Base-by-base conservation (phyloP, 2,113 vertebrate genomes). In the Pedionomus torquatus region DNA sequence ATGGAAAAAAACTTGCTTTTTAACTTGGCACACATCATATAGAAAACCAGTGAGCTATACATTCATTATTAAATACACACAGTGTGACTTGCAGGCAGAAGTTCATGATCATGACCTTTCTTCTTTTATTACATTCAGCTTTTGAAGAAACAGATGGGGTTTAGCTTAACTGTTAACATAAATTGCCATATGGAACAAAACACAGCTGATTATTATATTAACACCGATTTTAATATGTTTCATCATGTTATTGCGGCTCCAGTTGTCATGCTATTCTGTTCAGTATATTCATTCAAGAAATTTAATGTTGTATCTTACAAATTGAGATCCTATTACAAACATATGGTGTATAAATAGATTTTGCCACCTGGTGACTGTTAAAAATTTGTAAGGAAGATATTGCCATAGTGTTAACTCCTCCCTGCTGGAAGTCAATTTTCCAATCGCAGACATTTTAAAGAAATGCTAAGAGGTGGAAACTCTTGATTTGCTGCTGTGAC, bases 191-290 rank as follows among this genome's bases (percentile, higher is more conserved):
- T 98, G 98, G 97, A 97, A 97, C 90, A 97, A 97, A 98, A 97
- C 97, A 97, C 97, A 97, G 97, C 91, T 96, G 97, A 98, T 98
- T 97, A 98, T 98, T 98, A 95, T 94, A 98, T 98, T 98, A 98
- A 98, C 97, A 97, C 95, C 8, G 17, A 95, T 97, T 98, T 96
- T 98, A 98, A 98, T 98, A 95, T 17, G 51, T 89, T 98, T 98
- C 95, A 92, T 97, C 96, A 83, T 97, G 96, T 97, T 97, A 96
- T 93, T 96, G 83, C 20, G 5, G 91, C 96, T 97, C 95, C 96
- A 95, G 83, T 98, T 97, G 95, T 95, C 95, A 92, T 95, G 87
- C 93, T 97, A 71, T 92, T 97, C 95, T 95, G 96, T 96, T 97
- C 94, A 85, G 94, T 90, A 97, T 93, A 97, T 96, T 97, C 93